Evolutionary conservation across 2,888 invertebrate species (phyloP), one percentile per base, ranked within the genome.

Genomic region (Morinoia aosen): DNA sequence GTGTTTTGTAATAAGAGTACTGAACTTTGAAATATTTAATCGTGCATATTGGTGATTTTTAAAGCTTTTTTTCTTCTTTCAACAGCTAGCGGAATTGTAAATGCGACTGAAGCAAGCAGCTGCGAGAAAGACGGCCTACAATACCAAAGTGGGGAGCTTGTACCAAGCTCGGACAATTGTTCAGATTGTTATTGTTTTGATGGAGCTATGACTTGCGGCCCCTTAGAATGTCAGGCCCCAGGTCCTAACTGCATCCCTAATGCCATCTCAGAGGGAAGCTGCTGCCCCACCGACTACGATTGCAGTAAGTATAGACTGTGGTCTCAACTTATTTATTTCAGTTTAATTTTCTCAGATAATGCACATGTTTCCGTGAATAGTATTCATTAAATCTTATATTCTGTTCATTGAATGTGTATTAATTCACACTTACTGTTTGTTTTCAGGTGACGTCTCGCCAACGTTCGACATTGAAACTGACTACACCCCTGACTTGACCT

Each of bases 191-290:
- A 96, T 95, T 96, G 96, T 57, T 14, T 96, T 16, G 58, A 76
- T 25, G 96, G 96, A n/a, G 91, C 96, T 19, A 88, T 96, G 11
- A 88, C 96, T 19, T 96, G 96, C 95, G 96, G 96, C 58, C 56
- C 19, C 5, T 64, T 91, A 40, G 95, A 96, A n/a, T 96, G 96
- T 58, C 58, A 64, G 19, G 94, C 95, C 7, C 57, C 93, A 58
- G 76, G 11, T n/a, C 61, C 88, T 25, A 95, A 95, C 95, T 96
- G 96, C 95, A 57, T 58, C 58, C 95, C 95, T 14, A n/a, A 57
- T 57, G 91, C 58, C 91, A 64, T 95, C 16, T 40, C 61, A 2
- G 58, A 95, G 14, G 95, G 91, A n/a, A 48, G n/a, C 5, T 96
- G 96, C 91, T 96, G 96, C 88, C 95, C 96, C n/a, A 58, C 94